Base-by-base conservation (phyloP, 2,113 vertebrate genomes). In the Peromyscus polionotus region DNA sequence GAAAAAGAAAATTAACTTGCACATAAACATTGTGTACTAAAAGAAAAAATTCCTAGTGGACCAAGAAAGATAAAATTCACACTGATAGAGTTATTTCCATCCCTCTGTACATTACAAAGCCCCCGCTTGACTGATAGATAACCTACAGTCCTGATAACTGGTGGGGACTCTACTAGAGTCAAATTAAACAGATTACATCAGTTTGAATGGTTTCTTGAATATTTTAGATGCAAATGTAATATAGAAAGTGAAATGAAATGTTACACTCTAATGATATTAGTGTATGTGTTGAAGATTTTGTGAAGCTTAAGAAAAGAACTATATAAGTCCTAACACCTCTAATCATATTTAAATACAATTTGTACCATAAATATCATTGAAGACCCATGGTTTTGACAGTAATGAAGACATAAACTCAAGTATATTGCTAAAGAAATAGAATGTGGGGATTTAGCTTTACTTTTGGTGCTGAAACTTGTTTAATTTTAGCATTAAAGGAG, bases 1-100 rank as follows among this genome's bases (percentile, higher is more conserved):
- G 33, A 45, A 75, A 86, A 93, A 85, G 36, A 90, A 96, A 94
- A 63, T 3, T 31, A 76, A 79, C 94, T 96, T 96, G 97, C 67
- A 89, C 48, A 9, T 73, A 39, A 92, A 88, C 48, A 68, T 72
- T 70, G 1, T 73, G 12, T 45, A 93, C 54, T 68, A 61, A 93
- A 94, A 67, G 19, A 87, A 67, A 94, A 95, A 80, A 95, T 75
- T 19, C 67, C 26, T 45, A 88, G 80, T 1, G 0, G 31, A 2
- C 19, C 54, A 68, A 16, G 57, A 89, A 93, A 93, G 5, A 48
- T 86, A 36, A 92, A 91, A 70, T 67, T 59, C 22, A 54, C n/a
- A 22, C 42, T 54, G 24, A 17, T 16, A 31, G n/a, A 6, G 7
- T 48, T 65, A 7, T 6, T 72, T 84, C 92, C n/a, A 70, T 45